Evolutionary conservation across 2,888 invertebrate species (phyloP), one percentile per base, ranked within the genome.

Genomic region (Lepidocyrtinus sp.): DNA sequence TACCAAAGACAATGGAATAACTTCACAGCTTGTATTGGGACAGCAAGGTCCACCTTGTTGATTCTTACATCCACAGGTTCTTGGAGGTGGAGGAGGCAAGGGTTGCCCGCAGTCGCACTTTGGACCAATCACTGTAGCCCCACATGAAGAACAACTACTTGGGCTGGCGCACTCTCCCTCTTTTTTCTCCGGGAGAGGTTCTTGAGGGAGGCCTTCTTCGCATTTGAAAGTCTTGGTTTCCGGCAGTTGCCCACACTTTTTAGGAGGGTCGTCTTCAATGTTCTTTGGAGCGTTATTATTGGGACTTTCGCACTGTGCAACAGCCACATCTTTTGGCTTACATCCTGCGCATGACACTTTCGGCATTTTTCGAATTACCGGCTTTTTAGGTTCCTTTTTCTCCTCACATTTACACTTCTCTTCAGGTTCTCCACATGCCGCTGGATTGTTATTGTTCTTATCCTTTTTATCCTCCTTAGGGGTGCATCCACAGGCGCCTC

Each of bases 1-100:
- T 61, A 80, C 79, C 79, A 80, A 70, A n/a, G 70, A 36, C 12
- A 80, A 73, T 2, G 79, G 79, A 12, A 3, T 3, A 7, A 75
- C 70, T 9, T 45, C 65, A 12, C 79, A 80, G 12, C 21, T 7
- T 21, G 74, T 80, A 26, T 80, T 80, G 2, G 79, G 50, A 12
- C 70, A 61, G 17, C 78, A 67, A 26, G 59, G 22, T 22, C 64
- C 17, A 62, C 64, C 27, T 19, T 17, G 27, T 27, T 21, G 59
- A 5, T 21, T 1, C 1, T 73, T 69, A 50, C 69, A 69, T 15
- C 15, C 17, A 19, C 5, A 7, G 17, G 63, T 2, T 9, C 5
- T 19, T 2, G 12, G 22, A 21, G 22, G 19, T 2, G 15, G 3
- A n/a, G 17, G 26, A 1, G 36, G 26, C 7, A 27, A 21, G 17